These are phyloP conservation scores for Notarius quadriscutis DNA, from an alignment of 2,113 vertebrate species.

Conservation along the genomic window DNA sequence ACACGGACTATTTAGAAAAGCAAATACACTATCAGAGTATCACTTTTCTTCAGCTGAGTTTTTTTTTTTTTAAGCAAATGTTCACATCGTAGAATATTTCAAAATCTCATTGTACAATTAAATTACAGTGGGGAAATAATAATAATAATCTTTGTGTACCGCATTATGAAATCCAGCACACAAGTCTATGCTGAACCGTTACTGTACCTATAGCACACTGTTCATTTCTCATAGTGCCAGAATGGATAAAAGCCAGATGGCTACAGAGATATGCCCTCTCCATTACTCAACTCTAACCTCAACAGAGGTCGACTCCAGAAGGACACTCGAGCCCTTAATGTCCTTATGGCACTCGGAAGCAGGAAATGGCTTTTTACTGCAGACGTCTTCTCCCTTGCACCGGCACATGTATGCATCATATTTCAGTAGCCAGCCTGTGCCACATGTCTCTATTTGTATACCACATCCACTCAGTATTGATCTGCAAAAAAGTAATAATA, in stretches of 20 bases:
- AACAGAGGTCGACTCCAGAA: slow-evolving; percentile 47
- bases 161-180: background rate
- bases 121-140: background rate
- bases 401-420: slow-evolving; percentile 44
- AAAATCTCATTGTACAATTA: background rate
- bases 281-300: slow-evolving; percentile 48
- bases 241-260: slow-evolving; percentile 44
- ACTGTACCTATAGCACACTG: background rate
- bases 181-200: background rate
- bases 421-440: slow-evolving; percentile 43
- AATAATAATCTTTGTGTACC: too few species aligned
- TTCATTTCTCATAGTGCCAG: slow-evolving; percentile 12
- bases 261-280: slow-evolving; percentile 33
- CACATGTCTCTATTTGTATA: slow-evolving; percentile 27
- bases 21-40: background rate
- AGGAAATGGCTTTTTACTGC: slow-evolving; percentile 51
- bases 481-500: background rate
- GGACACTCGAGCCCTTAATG: slow-evolving; percentile 50
- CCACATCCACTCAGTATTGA: slow-evolving; percentile 42
- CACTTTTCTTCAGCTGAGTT: background rate
- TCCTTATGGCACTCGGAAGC: slow-evolving; percentile 54
- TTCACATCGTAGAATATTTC: background rate
- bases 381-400: slow-evolving; percentile 29
- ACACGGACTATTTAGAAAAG: slow-evolving; percentile 7
- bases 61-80: background rate